Conservation (phyloP, 2,113 vertebrate species). For the Cynoglossus semilaevis region DNA sequence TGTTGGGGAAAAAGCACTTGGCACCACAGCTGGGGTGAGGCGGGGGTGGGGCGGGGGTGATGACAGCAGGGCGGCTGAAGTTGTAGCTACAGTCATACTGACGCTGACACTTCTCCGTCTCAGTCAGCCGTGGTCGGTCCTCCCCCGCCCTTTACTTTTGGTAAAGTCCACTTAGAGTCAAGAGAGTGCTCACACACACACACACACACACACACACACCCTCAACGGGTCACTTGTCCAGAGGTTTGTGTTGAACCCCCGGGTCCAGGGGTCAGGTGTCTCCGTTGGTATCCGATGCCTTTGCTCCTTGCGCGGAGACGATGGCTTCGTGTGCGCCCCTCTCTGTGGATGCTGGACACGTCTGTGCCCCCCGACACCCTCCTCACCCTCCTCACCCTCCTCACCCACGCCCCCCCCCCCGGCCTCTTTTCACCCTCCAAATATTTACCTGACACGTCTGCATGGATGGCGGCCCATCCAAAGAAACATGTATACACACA, state of each 20-base stretch:
- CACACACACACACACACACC: constrained; percentile 6
- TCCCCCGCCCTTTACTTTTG: too few species aligned
- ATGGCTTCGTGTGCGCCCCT: constrained; percentile 58
- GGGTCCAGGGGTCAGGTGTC: constrained; percentile 77
- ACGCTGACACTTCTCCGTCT: too few species aligned
- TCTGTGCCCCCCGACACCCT: too few species aligned
- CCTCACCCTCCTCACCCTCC: too few species aligned
- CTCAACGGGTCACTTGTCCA: constrained; percentile 38
- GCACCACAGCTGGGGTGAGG: constrained; percentile 43
- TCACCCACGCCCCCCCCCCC: too few species aligned
- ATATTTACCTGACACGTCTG: constrained; percentile 74
- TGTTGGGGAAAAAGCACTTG: constrained; percentile 71
- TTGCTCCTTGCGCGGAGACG: constrained; percentile 22
- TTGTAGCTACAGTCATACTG: not conserved
- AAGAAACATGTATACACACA: constrained; percentile 60
- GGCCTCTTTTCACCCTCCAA: constrained; percentile 32
- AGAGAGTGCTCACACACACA: not conserved
- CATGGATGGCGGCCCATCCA: constrained; percentile 75
- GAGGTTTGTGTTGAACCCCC: constrained; percentile 55
- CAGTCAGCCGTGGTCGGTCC: too few species aligned
- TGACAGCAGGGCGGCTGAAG: not conserved
- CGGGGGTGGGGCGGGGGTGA: constrained; percentile 11
- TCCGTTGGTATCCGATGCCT: constrained; percentile 45
- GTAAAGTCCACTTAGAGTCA: too few species aligned
- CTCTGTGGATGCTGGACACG: constrained; percentile 67